These are phyloP conservation scores for Aphidius colemani DNA, from an alignment of 2,888 invertebrate genomes.

Conservation along the genomic window DNA sequence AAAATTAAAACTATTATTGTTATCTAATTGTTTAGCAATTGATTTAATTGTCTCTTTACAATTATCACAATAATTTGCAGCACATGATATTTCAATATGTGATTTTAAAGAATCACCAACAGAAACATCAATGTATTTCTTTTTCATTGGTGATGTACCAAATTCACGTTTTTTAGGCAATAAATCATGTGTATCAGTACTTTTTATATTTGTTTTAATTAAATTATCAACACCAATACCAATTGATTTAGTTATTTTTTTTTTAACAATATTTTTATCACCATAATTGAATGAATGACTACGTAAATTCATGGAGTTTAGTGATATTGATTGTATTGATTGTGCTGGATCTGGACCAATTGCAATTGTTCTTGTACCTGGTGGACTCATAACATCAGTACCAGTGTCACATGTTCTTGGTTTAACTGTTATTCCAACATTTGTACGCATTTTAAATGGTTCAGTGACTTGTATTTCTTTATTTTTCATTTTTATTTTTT, in stretches of 20 bases:
- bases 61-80: conserved; percentile 67
- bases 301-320: conserved; percentile 61
- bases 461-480: conserved; percentile 45
- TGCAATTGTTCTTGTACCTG: conserved; percentile 63
- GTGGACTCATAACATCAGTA: conserved; percentile 53
- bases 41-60: conserved; percentile 66
- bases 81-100: conserved; percentile 62
- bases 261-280: conserved; percentile 54
- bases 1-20: conserved; percentile 34
- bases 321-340: conserved; percentile 59
- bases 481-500: conserved; percentile 37
- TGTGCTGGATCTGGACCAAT: conserved; percentile 64
- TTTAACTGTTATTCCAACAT: conserved; percentile 55
- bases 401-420: conserved; percentile 55
- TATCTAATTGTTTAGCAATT: conserved; percentile 60
- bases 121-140: conserved; percentile 61
- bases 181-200: conserved; percentile 60
- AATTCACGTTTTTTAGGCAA: conserved; percentile 50
- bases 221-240: conserved; percentile 47
- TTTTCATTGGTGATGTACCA: conserved; percentile 58
- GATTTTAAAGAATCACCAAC: conserved; percentile 63
- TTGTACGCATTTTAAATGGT: conserved; percentile 46
- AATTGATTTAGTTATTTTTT: conserved; percentile 49
- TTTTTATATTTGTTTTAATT: conserved; percentile 44
- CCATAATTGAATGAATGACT: conserved; percentile 69